A percentile compares a stretch with the other conserved stretches of the same genome.
Evolutionary conservation across 2,113 vertebrate species (phyloP).

Genomic region (Gallinago media): DNA sequence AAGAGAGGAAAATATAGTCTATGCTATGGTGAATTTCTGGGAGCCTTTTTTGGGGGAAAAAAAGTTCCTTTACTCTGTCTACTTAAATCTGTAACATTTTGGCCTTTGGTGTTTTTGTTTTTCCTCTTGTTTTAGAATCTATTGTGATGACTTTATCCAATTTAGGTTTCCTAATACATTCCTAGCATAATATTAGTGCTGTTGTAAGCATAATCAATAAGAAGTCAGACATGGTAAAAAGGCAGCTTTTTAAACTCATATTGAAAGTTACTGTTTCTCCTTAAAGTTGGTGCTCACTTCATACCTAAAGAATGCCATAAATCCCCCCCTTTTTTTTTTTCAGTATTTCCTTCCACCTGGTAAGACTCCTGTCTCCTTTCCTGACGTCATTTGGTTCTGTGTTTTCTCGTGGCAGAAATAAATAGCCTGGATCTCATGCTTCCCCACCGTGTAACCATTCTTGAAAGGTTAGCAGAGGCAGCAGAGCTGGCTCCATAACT

Average conservation of each 20-base stretch:
- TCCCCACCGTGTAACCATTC: rapidly evolving
- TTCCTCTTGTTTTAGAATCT: neutral
- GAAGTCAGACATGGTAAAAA: neutral
- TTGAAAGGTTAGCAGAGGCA: neutral
- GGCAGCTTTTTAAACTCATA: neutral
- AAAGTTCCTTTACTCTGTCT: neutral
- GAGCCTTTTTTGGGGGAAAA: neutral
- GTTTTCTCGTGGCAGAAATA: neutral
- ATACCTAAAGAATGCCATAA: neutral
- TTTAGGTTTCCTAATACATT: neutral
- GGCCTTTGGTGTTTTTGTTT: neutral
- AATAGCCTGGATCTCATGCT: neutral
- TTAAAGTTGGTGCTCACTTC: neutral
- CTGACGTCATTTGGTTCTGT: neutral
- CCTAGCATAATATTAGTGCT: neutral
- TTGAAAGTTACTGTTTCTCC: neutral
- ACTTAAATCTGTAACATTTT: neutral
- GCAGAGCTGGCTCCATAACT: neutral
- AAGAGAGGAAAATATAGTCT: neutral
- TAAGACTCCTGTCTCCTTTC: neutral
- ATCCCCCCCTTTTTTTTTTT: neutral
- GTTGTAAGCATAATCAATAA: neutral
- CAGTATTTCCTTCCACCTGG: neutral
- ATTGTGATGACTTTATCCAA: neutral
- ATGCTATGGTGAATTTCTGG: rapidly evolving